Evolutionary conservation across 2,888 invertebrate species (phyloP), one percentile per base, ranked within the genome.

Genomic region (Allolobophora icterica): DNA sequence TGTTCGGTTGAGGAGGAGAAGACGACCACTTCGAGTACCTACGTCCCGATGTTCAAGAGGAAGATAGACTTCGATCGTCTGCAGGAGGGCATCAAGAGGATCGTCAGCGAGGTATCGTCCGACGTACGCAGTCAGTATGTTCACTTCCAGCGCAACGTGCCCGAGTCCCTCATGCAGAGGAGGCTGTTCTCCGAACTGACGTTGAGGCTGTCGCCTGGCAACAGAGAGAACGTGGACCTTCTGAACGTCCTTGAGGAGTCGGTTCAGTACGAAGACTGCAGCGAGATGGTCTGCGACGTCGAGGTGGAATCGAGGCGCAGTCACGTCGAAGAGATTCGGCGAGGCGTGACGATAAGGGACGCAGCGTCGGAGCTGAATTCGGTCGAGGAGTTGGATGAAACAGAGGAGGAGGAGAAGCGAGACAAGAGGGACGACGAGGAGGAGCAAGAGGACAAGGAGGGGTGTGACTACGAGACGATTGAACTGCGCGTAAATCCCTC

Each of bases 61-160:
- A 92, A 91, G 35, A 91, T 93, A 17, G 92, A 93, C 90, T 92
- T 91, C 91, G 92, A 92, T 33, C 91, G 92, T 42, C 91, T 93
- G 13, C 93, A 93, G 89, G 91, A 92, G 19, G 92, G 92, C 8
- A 93, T 93, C 52, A 89, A 90, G 91, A 92, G 91, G 40, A 87
- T 93, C 33, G 93, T 93, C 11, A 92, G 91, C 35, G 91, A 93
- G 45, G 93, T 93, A 24, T 91, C 93, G 5, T 38, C 90, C 15
- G 93, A 93, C 52, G 91, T 93, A 21, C 38, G 92, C 17, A 33
- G 84, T n/a, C 89, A 92, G 40, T 92, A 92, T 42, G 90, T 87
- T 83, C 52, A 92, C 83, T 58, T 89, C 34, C 42, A 52, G 6
- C 58, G 71, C 24, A 38, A 84, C 13, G 90, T 92, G 19, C 92